A percentile compares a stretch with the other conserved stretches of the same genome.
These are phyloP conservation scores for Tetraneura akinire DNA, from an alignment of 1,140 invertebrate species.

Conservation along the genomic window DNA sequence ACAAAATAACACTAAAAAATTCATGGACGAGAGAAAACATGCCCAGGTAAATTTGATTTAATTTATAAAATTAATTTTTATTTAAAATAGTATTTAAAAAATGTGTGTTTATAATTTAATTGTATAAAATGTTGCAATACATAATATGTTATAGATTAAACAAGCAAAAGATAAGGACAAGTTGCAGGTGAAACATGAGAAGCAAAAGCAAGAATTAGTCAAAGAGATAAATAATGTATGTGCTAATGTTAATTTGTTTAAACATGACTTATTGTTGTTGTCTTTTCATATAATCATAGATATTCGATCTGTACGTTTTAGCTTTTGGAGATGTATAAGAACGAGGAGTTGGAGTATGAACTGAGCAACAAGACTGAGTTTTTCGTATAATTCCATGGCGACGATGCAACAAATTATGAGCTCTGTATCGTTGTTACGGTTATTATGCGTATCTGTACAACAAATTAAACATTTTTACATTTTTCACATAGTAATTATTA, in stretches of 20 bases:
- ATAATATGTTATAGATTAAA: slow-evolving; percentile 72
- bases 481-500: slow-evolving; percentile 32
- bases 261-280: slow-evolving; percentile 44
- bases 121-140: neutral
- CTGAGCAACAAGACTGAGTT: slow-evolving; percentile 87
- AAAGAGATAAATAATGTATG: slow-evolving; percentile 89
- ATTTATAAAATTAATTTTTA: neutral
- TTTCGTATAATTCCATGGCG: slow-evolving; percentile 69
- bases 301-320: slow-evolving; percentile 61
- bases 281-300: slow-evolving; percentile 42
- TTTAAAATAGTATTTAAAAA: neutral
- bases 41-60: slow-evolving; percentile 59
- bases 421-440: neutral
- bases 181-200: slow-evolving; percentile 86
- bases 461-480: slow-evolving; percentile 8
- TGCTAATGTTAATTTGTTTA: slow-evolving; percentile 52
- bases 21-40: slow-evolving; percentile 92
- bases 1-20: slow-evolving; percentile 98
- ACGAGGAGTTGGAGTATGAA: slow-evolving; percentile 90
- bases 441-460: neutral
- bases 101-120: neutral
- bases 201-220: slow-evolving; percentile 86
- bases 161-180: slow-evolving; percentile 93
- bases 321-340: slow-evolving; percentile 93
- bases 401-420: neutral